Conservation (phyloP, 2,888 invertebrate species). For the Acleris emargana region DNA sequence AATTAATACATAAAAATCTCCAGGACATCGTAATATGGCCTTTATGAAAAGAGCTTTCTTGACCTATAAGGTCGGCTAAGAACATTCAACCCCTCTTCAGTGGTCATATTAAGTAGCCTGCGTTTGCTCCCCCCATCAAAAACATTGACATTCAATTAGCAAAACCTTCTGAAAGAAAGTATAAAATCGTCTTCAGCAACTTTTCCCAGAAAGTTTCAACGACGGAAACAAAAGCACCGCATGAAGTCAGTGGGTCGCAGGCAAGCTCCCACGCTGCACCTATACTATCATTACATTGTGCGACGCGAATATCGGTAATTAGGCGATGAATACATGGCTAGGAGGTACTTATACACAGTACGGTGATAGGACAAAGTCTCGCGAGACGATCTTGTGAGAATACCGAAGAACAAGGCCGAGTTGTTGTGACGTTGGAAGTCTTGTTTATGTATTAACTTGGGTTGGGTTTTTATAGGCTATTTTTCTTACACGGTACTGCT, state of each 20-base stretch:
- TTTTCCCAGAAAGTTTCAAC: constrained; percentile 20
- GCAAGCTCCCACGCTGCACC: constrained; percentile 29
- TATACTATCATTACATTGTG: constrained; percentile 30
- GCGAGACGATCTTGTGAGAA: constrained; percentile 2
- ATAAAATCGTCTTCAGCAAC: background rate
- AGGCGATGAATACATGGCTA: constrained; percentile 3
- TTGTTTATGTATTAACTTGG: no score
- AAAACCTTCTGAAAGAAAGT: background rate
- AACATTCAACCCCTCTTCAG: no score
- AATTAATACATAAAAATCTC: no score
- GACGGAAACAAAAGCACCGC: constrained; percentile 23
- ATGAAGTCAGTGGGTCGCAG: constrained; percentile 29
- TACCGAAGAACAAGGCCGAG: no score
- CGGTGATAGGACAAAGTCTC: constrained; percentile 1
- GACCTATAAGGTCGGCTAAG: no score
- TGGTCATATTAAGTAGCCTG: no score
- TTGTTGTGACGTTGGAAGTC: background rate
- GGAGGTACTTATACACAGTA: background rate
- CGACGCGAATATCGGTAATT: constrained; percentile 5
- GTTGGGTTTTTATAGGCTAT: no score
- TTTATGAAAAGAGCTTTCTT: no score
- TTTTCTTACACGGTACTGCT: no score
- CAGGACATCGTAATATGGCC: no score
- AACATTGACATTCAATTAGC: no score
- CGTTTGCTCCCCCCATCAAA: no score